A percentile compares a stretch with the other conserved stretches of the same genome.
These are phyloP conservation scores for Phymatocera aterrima DNA, from an alignment of 2,888 invertebrate genomes.

Conservation along the genomic window DNA sequence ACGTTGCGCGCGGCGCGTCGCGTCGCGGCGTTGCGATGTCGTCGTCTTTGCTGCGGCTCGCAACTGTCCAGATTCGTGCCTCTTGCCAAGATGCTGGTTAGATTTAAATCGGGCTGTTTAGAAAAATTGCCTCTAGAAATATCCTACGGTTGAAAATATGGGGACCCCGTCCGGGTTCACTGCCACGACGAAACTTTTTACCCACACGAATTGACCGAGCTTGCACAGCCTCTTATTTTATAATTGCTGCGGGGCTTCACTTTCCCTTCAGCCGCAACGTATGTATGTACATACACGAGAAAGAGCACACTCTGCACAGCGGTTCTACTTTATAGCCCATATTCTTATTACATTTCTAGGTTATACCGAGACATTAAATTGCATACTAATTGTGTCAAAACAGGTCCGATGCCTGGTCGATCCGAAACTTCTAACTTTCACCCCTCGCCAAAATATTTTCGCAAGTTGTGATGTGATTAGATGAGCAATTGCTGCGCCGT, in stretches of 20 bases:
- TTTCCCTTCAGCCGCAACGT: neutral
- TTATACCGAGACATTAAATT: no score
- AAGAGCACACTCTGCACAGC: neutral
- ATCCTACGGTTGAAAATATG: slow-evolving; percentile 38
- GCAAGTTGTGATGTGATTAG: no score
- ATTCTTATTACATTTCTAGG: neutral
- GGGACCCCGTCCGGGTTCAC: slow-evolving; percentile 19
- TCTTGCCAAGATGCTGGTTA: slow-evolving; percentile 47
- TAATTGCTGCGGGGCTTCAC: neutral
- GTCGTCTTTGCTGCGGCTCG: neutral
- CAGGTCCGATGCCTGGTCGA: no score
- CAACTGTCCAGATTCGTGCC: slow-evolving; percentile 22
- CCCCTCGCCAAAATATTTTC: no score
- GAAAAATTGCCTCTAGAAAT: slow-evolving; percentile 50
- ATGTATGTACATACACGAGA: neutral
- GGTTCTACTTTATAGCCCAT: neutral
- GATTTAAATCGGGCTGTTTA: slow-evolving; percentile 50
- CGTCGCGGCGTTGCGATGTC: slow-evolving; percentile 28
- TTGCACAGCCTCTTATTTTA: neutral
- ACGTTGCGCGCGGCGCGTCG: slow-evolving; percentile 8
- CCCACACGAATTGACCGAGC: neutral
- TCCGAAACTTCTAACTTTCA: no score
- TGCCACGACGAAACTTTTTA: slow-evolving; percentile 16
- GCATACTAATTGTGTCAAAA: no score
- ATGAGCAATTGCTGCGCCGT: no score